Conservation (phyloP, 2,888 invertebrate genomes). For the Aspidiotus rigidus region DNA sequence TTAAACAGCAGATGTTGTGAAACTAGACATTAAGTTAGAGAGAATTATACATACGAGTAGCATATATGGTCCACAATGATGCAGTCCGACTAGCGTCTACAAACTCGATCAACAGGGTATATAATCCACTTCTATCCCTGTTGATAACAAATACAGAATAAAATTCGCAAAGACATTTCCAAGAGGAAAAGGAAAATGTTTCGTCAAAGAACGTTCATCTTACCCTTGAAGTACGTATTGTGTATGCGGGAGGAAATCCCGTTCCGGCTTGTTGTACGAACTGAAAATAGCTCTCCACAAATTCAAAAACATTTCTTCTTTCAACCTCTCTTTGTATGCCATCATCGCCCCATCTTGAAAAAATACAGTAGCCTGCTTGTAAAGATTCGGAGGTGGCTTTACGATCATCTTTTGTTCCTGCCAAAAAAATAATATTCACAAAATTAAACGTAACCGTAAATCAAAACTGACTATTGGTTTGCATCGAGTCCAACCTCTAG, state of each 20-base stretch:
- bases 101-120: neutral
- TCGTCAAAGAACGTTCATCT: neutral
- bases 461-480: neutral
- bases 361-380: neutral
- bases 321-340: neutral
- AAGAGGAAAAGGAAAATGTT: too few species aligned
- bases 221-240: conserved; percentile 1
- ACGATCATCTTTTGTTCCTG: too few species aligned
- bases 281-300: conserved; percentile 7
- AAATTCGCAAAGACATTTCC: neutral
- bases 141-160: neutral
- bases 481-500: neutral
- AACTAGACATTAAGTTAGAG: too few species aligned
- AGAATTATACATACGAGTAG: neutral
- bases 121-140: neutral
- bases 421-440: too few species aligned
- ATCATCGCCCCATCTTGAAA: neutral
- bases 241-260: conserved; percentile 5
- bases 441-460: neutral
- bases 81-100: neutral
- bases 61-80: neutral
- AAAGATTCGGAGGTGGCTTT: too few species aligned
- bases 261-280: neutral
- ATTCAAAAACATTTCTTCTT: neutral
- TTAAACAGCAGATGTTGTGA: too few species aligned